Evolutionary conservation across 35 echinoderm and acorn worm species (phyloP), one percentile per base, ranked within the genome.

Genomic region (Acanthaster planci): DNA sequence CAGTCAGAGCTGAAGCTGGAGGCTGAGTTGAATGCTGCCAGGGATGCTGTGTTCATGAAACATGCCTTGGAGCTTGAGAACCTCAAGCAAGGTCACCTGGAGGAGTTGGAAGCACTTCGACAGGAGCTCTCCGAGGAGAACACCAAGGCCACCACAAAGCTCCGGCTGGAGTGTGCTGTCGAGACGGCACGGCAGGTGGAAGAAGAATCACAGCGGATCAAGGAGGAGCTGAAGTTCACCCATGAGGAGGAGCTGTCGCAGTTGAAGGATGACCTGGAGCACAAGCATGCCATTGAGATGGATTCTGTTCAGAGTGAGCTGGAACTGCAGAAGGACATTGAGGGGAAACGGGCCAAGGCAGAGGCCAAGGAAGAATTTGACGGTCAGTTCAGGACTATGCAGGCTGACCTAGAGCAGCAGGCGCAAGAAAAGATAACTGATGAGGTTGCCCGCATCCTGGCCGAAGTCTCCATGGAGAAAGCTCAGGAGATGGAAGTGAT

Each of bases 1-100:
- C 78, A 94, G 44, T 86, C 82, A 76, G 96, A 99, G 27, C 39
- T 99, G 26, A 90, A 94, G 64, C 77, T 85, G 37, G 96, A 94
- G 7, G 51, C 76, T 36, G 96, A 99, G 47, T 51, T 94, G 58
- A 76, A 89, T 72, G 67, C 76, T 21, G 87, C 76, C 12, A 93
- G 91, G 47, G 89, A 94, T 39, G 44, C 38, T 17, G n/a, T 99
- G 81, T 94, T 77, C 36, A 67, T 64, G 17, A 94, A 85, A 58
- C 92, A 89, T 67, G 22, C 79, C 35, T 85, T 93, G 68, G 72
- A 91, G 50, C 7, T 77, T 27, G 54, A 83, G 22, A 82, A 76
- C 9, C 54, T 86, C 26, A 83, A 91, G 68, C 76, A 81, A 39
- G 72, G 85, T 32, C 85, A 94, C 44, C 60, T 94, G 15, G 89